These are phyloP conservation scores for Microcebus ravelobensis DNA, from an alignment of 2,113 vertebrate genomes.

Conservation along the genomic window DNA sequence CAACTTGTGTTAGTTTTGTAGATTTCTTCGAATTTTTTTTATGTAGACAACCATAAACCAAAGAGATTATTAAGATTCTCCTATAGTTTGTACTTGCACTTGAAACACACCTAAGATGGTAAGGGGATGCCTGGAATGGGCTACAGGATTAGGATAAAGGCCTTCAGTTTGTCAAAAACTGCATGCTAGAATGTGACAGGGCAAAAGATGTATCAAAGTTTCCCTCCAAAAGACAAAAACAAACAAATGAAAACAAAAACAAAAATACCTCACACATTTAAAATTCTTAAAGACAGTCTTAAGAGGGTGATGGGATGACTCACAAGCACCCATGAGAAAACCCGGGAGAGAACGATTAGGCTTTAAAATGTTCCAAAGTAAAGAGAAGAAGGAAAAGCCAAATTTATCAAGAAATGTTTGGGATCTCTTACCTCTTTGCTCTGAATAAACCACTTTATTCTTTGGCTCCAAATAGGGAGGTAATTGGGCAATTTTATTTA, in stretches of 20 bases:
- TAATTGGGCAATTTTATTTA: not conserved
- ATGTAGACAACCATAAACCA: not conserved
- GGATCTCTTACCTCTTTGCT: not conserved
- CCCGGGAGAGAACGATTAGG: not conserved
- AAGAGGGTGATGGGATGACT: not conserved
- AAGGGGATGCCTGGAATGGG: not conserved
- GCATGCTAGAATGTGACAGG: not conserved
- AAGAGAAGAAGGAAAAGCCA: not conserved
- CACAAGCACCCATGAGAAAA: not conserved
- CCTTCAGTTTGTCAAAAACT: not conserved
- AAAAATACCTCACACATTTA: not conserved
- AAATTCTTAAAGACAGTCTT: not conserved
- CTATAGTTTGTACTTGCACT: not conserved
- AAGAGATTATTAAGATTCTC: not conserved
- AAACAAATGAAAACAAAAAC: not conserved
- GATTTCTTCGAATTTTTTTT: not conserved
- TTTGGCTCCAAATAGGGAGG: not conserved
- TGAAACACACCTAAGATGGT: not conserved
- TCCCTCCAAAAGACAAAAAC: not conserved
- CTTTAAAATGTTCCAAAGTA: not conserved
- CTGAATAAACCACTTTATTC: not conserved
- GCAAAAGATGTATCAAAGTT: not conserved
- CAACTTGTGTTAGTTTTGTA: not conserved
- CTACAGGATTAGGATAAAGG: not conserved
- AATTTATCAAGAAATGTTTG: not conserved